Base-by-base conservation (phyloP, 2,797 vertebrate genomes). In the Ceryle rudis region DNA sequence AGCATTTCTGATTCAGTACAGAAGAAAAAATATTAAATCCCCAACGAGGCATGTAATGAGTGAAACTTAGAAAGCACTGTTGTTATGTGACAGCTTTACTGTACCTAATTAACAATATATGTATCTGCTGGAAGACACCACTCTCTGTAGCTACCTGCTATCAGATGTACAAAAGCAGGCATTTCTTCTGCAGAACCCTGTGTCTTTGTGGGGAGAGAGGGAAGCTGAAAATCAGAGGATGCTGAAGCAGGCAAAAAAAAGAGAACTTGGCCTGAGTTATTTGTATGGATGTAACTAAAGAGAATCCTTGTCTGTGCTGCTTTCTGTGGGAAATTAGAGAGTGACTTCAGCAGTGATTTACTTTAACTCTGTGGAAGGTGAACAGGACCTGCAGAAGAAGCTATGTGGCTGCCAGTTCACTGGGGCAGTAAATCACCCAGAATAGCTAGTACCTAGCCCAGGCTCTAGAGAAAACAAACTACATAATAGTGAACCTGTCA, bases 31-130 rank as follows among this genome's bases (percentile, higher is more conserved):
- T 86, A 84, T 72, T 85, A 80, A 96, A 33, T 70, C 71, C 71
- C 51, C 85, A 91, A 93, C 75, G 21, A 86, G 82, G 85, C 78
- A 71, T 20, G 28, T 89, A 95, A 97, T 79, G 73, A 97, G 90
- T 47, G 46, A 93, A 95, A 85, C 86, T 91, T 91, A 86, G 72
- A 85, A 91, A 94, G 41, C 3, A 0, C 67, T 92, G 81, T 57
- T 86, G 81, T 93, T 93, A 90, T 71, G 84, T 74, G 90, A 95
- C 95, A 97, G 81, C 54, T 96, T 95, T 97, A 95, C 92, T 91
- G 62, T 77, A 94, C 90, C 94, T 95, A 93, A 95, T 95, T 94
- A 95, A 90, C 90, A 86, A 95, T 95, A 73, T 81, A 93, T 91
- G 60, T 66, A 81, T 94, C 75, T 86, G 70, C 90, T 90, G 70